A percentile compares a stretch with the other conserved stretches of the same genome.
Evolutionary conservation across 2,113 vertebrate species (phyloP).

Genomic region (Sander vitreus): DNA sequence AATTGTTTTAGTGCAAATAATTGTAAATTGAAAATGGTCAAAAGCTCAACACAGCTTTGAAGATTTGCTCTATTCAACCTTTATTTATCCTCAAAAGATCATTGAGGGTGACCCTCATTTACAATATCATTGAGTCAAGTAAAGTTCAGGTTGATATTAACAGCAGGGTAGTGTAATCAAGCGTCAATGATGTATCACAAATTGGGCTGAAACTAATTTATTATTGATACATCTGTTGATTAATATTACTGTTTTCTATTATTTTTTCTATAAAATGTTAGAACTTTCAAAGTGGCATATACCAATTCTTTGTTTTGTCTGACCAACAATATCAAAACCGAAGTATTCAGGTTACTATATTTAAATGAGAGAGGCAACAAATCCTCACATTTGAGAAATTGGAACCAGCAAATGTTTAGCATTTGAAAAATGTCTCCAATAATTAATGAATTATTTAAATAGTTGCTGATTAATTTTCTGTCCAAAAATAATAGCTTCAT

Average conservation of each 20-base stretch:
- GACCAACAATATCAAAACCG: background rate
- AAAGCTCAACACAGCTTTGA: background rate
- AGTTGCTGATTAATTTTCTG: background rate
- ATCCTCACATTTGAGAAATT: background rate
- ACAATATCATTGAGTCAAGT: background rate
- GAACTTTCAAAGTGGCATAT: background rate
- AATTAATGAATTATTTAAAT: background rate
- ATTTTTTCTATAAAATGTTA: background rate
- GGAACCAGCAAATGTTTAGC: background rate
- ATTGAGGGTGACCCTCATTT: too few species aligned
- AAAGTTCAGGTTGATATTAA: background rate
- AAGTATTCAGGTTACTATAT: background rate
- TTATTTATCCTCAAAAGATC: too few species aligned
- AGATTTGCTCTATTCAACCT: background rate
- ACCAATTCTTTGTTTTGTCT: background rate
- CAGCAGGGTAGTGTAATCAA: background rate
- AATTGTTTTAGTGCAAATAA: background rate
- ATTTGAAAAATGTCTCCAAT: slow-evolving; percentile 3
- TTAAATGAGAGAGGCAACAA: background rate
- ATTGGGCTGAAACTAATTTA: background rate
- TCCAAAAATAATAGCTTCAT: background rate
- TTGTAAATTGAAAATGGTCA: background rate
- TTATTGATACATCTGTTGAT: background rate
- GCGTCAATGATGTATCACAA: background rate
- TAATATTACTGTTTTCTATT: background rate